Percentiles rank a stretch among this genome's conserved stretches.
phyloP scores from a whole-genome alignment of 92 coral and sea anemone species.

The Palythoa grandis region DNA sequence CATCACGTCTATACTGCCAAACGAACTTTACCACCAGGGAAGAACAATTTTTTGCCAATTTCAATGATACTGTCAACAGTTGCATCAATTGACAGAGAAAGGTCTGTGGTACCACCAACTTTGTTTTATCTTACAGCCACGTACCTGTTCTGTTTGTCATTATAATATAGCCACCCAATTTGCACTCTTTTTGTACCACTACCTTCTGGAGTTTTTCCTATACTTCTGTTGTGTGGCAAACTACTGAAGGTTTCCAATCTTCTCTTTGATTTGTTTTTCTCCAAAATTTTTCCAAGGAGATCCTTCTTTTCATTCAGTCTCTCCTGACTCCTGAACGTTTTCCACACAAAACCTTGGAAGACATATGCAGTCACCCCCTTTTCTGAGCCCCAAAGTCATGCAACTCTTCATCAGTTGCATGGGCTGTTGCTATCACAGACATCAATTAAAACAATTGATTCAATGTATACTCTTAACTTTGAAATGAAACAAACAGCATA shows the following conservation, averaged over 20 bases:
- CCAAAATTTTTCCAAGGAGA: conserved; percentile 46
- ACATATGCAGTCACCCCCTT: conserved; percentile 53
- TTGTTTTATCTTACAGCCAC: background rate
- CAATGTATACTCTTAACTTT: background rate
- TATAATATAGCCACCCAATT: background rate
- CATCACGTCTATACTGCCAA: conserved; percentile 29
- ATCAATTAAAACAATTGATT: conserved; percentile 42
- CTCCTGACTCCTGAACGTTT: conserved; percentile 47
- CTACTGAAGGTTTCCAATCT: conserved; percentile 27
- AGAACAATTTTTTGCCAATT: conserved; percentile 28
- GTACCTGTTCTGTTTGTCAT: background rate
- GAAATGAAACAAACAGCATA: background rate
- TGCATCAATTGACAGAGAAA: background rate
- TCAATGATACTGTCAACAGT: conserved; percentile 2
- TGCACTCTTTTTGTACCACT: background rate
- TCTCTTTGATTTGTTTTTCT: conserved; percentile 53
- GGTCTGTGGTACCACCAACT: conserved; percentile 10
- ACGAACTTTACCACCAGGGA: conserved; percentile 12
- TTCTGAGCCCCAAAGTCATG: conserved; percentile 41
- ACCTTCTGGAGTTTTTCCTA: conserved; percentile 1
- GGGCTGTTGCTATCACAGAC: conserved; percentile 46
- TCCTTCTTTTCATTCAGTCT: conserved; percentile 40
- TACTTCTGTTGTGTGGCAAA: conserved; percentile 14
- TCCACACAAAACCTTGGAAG: conserved; percentile 49
- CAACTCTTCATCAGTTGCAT: conserved; percentile 54